Evolutionary conservation across 2,797 vertebrate genomes (phyloP).

Genomic region (Calcarius lapponicus): DNA sequence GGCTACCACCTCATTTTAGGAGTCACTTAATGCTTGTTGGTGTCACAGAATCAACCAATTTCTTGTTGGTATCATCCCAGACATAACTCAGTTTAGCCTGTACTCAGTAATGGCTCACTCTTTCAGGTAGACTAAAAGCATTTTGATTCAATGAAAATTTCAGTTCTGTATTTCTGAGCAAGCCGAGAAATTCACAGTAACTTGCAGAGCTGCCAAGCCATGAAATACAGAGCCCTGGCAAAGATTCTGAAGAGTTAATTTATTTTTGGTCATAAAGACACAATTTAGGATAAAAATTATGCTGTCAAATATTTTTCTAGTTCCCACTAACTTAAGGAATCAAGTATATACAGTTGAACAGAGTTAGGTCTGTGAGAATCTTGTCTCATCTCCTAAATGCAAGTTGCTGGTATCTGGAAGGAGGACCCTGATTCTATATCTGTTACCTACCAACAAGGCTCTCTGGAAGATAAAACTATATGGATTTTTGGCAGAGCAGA

Average conservation of each 20-base stretch:
- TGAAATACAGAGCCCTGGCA: background rate
- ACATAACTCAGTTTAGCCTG: background rate
- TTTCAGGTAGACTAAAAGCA: background rate
- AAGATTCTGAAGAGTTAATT: background rate
- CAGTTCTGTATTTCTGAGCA: background rate
- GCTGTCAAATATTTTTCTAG: background rate
- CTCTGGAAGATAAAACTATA: background rate
- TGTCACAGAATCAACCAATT: accelerated
- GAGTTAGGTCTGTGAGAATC: background rate
- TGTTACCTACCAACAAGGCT: background rate
- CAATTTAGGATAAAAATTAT: background rate
- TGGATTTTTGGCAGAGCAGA: background rate
- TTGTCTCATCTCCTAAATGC: background rate
- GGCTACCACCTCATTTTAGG: background rate
- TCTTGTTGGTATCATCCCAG: background rate
- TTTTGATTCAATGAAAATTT: background rate
- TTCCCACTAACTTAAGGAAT: background rate
- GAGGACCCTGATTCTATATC: background rate
- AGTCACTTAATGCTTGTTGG: background rate
- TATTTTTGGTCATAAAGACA: background rate
- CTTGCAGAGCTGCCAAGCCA: background rate
- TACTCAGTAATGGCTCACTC: background rate
- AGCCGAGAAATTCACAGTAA: background rate
- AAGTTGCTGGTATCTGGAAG: background rate
- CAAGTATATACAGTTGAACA: background rate